A percentile compares a stretch with the other conserved stretches of the same genome.
phyloP scores from a whole-genome alignment of 1,140 invertebrate genomes.

The Lineus longissimus region DNA sequence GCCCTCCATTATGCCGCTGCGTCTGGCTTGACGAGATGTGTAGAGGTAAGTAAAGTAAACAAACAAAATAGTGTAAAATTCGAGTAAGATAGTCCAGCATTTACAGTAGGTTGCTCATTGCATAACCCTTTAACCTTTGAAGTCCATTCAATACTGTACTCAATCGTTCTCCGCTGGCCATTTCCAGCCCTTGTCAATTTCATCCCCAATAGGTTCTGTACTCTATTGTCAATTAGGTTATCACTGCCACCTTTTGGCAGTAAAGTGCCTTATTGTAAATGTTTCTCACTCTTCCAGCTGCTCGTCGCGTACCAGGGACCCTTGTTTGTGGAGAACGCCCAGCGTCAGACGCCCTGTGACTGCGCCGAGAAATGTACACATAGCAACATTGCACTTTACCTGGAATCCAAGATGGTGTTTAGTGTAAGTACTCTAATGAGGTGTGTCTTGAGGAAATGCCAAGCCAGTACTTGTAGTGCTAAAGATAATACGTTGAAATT shows the following conservation, averaged over 20 bases:
- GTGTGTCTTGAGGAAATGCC: neutral
- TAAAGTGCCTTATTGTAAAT: neutral
- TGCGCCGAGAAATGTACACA: constrained; percentile 61
- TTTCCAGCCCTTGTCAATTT: no score
- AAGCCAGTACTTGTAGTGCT: constrained; percentile 16
- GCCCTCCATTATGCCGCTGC: constrained; percentile 65
- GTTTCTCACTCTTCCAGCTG: constrained; percentile 48
- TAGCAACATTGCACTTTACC: constrained; percentile 62
- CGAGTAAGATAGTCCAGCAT: no score
- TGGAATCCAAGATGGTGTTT: constrained; percentile 70
- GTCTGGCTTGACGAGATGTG: constrained; percentile 65
- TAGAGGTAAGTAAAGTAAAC: constrained; percentile 55
- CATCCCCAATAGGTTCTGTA: no score
- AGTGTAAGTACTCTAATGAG: constrained; percentile 56
- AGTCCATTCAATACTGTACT: neutral
- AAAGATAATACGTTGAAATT: neutral
- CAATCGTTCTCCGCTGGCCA: no score
- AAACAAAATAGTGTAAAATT: no score
- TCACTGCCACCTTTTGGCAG: neutral
- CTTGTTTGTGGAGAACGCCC: constrained; percentile 64
- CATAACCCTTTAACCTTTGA: no score
- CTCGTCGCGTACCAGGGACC: constrained; percentile 62
- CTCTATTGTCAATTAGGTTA: no score
- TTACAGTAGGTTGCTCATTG: no score
- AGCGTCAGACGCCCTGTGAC: constrained; percentile 65